Conservation (phyloP, 2,113 vertebrate species). For the Dicrurus megarhynchus region DNA sequence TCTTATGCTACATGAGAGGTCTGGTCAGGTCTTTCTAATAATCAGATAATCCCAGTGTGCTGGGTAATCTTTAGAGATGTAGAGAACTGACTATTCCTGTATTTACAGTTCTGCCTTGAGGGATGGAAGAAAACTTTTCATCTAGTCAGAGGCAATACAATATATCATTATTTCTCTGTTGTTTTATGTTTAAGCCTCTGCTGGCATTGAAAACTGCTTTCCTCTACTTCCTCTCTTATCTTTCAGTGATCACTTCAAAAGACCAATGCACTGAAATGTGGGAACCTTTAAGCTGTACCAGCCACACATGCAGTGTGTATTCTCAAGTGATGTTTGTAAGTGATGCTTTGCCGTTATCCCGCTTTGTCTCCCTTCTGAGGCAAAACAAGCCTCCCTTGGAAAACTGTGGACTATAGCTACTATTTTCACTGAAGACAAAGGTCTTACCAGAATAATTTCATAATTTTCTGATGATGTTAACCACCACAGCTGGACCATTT, state of each 20-base stretch:
- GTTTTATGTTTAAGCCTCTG: background rate
- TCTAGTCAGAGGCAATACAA: background rate
- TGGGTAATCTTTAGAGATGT: background rate
- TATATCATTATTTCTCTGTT: conserved; percentile 13
- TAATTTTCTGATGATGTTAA: background rate
- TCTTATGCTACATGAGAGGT: background rate
- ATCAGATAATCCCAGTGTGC: background rate
- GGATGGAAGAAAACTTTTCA: background rate
- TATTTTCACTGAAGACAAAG: background rate
- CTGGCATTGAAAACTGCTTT: background rate
- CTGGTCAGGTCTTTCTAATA: background rate
- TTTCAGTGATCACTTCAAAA: background rate
- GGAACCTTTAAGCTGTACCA: background rate
- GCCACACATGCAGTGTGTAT: background rate
- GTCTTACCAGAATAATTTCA: background rate
- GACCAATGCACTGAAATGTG: background rate
- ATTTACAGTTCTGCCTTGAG: background rate
- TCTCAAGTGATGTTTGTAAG: background rate
- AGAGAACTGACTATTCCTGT: background rate
- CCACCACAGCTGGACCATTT: background rate
- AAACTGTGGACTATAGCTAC: background rate
- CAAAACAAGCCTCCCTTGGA: background rate
- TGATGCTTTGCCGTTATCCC: background rate
- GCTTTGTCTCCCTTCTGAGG: background rate
- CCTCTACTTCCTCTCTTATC: background rate